Evolutionary conservation across 37 sponge, comb jelly and placozoan genomes (phyloP).

Genomic region (Aplysina aerophoba): DNA sequence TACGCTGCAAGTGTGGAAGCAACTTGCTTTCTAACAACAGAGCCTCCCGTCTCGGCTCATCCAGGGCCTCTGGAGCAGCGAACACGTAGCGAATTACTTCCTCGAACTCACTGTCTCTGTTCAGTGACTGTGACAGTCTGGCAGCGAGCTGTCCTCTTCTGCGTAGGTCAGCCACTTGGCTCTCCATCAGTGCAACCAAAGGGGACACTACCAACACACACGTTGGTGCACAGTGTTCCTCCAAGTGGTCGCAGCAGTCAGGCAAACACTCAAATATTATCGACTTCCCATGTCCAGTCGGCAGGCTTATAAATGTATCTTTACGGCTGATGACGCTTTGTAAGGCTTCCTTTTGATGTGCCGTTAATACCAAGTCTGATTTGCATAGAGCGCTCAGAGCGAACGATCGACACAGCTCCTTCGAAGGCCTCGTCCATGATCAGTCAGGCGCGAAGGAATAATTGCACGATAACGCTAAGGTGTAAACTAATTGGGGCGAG

Average conservation of each 20-base stretch:
- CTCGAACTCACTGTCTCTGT: not conserved
- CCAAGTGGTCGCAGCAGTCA: not conserved
- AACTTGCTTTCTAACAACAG: not conserved
- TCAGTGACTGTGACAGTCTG: not conserved
- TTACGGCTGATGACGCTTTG: not conserved
- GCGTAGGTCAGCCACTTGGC: slow-evolving; percentile 1
- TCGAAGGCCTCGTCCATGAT: too few species aligned
- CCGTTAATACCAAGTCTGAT: not conserved
- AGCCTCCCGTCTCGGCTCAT: not conserved
- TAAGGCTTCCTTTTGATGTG: not conserved
- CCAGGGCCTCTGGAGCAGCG: not conserved
- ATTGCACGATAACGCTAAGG: too few species aligned
- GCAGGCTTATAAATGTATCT: not conserved
- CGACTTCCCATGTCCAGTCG: slow-evolving; percentile 4
- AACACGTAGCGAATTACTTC: not conserved
- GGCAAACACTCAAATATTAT: not conserved
- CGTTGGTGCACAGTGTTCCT: not conserved
- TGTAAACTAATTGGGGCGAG: too few species aligned
- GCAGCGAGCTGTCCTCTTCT: not conserved
- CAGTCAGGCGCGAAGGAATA: too few species aligned
- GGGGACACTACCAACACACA: not conserved
- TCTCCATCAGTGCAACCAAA: not conserved
- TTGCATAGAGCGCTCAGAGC: too few species aligned
- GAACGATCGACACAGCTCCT: too few species aligned
- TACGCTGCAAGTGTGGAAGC: not conserved